These are phyloP conservation scores for Cynocephalus volans DNA, from an alignment of 2,113 vertebrate species.

Conservation along the genomic window DNA sequence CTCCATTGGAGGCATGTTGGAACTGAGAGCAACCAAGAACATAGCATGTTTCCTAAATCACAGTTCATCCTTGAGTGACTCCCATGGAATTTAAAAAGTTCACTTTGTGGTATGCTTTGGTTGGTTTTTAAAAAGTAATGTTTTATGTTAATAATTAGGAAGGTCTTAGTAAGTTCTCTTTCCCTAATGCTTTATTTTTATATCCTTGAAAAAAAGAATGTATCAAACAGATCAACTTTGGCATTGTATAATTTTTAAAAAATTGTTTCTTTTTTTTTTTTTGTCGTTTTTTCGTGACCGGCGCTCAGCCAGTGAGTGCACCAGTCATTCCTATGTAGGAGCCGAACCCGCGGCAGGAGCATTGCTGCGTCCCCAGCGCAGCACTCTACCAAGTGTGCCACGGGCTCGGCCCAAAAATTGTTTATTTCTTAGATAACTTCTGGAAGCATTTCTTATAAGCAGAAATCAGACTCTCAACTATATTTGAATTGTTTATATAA, in stretches of 20 bases:
- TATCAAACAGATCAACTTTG: background rate
- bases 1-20: background rate
- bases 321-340: too few species aligned
- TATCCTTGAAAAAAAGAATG: background rate
- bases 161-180: background rate
- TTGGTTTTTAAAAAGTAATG: background rate
- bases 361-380: too few species aligned
- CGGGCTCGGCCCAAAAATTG: too few species aligned
- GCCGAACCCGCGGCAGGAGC: too few species aligned
- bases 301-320: too few species aligned
- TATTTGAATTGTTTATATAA: conserved; percentile 41
- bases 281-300: too few species aligned
- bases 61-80: background rate
- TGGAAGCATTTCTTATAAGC: conserved; percentile 8
- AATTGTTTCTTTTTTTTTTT: too few species aligned
- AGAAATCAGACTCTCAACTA: conserved; percentile 8
- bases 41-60: background rate
- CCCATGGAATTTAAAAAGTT: background rate
- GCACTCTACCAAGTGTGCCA: too few species aligned
- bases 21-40: background rate
- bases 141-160: conserved; percentile 58
- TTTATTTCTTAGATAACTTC: conserved; percentile 34
- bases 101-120: background rate
- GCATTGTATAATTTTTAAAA: background rate
- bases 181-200: background rate